Percentiles rank a stretch among this genome's conserved stretches.
phyloP scores from a whole-genome alignment of 2,888 invertebrate species.

The Acleris cristana region DNA sequence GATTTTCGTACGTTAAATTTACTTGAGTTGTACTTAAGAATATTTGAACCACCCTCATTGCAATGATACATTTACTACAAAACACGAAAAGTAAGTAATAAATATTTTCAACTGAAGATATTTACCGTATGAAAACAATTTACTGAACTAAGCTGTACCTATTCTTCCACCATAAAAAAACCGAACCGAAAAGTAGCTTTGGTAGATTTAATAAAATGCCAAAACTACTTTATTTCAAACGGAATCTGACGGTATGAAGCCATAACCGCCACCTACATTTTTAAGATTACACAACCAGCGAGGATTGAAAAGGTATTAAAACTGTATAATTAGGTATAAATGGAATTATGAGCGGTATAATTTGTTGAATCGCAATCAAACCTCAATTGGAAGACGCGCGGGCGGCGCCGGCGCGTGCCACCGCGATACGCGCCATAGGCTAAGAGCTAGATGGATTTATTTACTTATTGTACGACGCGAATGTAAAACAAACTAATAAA shows the following conservation, averaged over 20 bases:
- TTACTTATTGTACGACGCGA: too few relatives aligned
- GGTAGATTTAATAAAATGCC: not conserved
- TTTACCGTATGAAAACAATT: too few relatives aligned
- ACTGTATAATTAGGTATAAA: conserved; percentile 7
- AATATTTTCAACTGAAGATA: too few relatives aligned
- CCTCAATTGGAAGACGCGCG: conserved; percentile 54
- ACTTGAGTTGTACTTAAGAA: too few relatives aligned
- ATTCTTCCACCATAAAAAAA: too few relatives aligned
- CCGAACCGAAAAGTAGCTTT: too few relatives aligned
- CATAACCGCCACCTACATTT: conserved; percentile 25
- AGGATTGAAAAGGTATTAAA: conserved; percentile 5
- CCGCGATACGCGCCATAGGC: conserved; percentile 61
- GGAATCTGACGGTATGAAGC: not conserved
- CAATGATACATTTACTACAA: too few relatives aligned
- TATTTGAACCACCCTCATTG: too few relatives aligned
- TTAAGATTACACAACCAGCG: conserved; percentile 27
- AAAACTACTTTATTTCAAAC: conserved; percentile 2
- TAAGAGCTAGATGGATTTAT: conserved; percentile 46
- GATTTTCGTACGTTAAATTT: too few relatives aligned
- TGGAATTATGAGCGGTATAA: conserved; percentile 41
- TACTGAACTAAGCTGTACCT: too few relatives aligned
- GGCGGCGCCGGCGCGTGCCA: conserved; percentile 53
- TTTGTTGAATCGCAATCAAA: conserved; percentile 49
- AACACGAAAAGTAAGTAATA: too few relatives aligned
- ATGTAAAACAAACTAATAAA: too few relatives aligned